Conservation (phyloP, 2,797 vertebrate genomes). For the Syndactyla subalaris region DNA sequence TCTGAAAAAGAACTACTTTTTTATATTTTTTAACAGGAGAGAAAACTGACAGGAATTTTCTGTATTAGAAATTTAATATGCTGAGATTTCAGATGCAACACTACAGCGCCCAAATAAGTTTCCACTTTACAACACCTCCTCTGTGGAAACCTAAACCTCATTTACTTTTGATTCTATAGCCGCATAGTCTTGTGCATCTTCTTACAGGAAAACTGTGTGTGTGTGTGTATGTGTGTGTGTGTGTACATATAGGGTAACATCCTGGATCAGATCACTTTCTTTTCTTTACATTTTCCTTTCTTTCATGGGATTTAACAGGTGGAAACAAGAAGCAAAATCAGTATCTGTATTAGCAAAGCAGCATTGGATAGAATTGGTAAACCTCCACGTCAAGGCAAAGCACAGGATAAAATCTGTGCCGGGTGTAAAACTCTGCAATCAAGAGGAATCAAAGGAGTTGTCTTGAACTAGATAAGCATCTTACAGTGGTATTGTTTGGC, state of each 20-base stretch:
- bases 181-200: not conserved
- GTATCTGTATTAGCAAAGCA: not conserved
- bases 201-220: not conserved
- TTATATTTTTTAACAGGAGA: not conserved
- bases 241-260: rapidly evolving
- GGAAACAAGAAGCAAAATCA: not conserved
- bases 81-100: not conserved
- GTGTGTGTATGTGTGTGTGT: no score
- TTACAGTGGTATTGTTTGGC: not conserved
- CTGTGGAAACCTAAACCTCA: not conserved
- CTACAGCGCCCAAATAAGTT: not conserved
- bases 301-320: not conserved
- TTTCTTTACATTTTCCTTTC: not conserved
- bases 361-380: not conserved
- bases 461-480: not conserved
- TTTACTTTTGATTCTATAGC: not conserved
- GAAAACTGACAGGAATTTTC: not conserved
- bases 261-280: not conserved
- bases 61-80: not conserved
- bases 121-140: not conserved
- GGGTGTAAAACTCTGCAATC: not conserved
- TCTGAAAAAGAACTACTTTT: not conserved
- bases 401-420: not conserved
- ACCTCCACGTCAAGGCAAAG: not conserved
- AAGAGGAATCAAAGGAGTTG: not conserved